Evolutionary conservation across 1,140 invertebrate genomes (phyloP).

Genomic region (Lepidurus packardi): DNA sequence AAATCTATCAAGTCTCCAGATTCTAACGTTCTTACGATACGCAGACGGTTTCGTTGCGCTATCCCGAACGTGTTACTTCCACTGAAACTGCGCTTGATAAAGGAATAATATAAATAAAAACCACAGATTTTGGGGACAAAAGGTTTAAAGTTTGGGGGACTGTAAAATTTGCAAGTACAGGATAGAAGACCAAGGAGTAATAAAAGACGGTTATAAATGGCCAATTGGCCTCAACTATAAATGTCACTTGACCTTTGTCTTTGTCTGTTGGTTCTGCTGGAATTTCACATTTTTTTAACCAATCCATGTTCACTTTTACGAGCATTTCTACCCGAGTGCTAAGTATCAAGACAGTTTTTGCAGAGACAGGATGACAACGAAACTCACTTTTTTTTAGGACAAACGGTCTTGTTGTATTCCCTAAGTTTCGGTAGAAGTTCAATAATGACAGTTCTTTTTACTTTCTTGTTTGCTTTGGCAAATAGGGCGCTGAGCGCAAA

Average conservation of each 20-base stretch:
- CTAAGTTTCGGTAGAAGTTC: not conserved
- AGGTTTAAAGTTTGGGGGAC: too few species aligned
- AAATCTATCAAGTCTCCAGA: too few species aligned
- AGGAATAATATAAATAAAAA: too few species aligned
- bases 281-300: not conserved
- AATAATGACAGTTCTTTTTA: constrained; percentile 34
- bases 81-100: too few species aligned
- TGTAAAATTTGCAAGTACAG: too few species aligned
- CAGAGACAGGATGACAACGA: not conserved
- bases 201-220: not conserved
- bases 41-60: too few species aligned
- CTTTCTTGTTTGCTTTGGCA: constrained; percentile 33
- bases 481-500: constrained; percentile 94
- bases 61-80: too few species aligned
- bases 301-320: not conserved
- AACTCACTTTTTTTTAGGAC: not conserved
- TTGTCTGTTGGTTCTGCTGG: not conserved
- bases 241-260: not conserved
- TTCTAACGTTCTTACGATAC: too few species aligned
- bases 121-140: too few species aligned
- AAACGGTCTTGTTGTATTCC: too few species aligned
- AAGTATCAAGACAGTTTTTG: not conserved
- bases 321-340: not conserved
- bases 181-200: too few species aligned
- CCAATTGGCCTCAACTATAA: constrained; percentile 7